Evolutionary conservation across 37 sponge, comb jelly and placozoan genomes (phyloP).

Genomic region (Ianthella basta): DNA sequence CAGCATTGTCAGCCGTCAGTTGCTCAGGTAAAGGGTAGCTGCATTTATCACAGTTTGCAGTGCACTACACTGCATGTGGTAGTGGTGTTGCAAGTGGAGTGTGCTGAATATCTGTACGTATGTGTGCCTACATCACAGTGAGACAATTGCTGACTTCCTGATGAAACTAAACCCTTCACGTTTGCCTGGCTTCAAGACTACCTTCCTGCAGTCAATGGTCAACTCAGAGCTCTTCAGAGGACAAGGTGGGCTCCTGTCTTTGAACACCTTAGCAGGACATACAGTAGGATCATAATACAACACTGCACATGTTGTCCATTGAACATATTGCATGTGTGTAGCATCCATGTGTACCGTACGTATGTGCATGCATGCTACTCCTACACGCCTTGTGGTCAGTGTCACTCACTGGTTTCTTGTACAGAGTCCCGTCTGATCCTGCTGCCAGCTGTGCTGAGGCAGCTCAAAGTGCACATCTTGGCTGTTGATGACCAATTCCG

Average conservation of each 20-base stretch:
- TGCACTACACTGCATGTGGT: no score
- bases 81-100: no score
- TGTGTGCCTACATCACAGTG: slow-evolving; percentile 33
- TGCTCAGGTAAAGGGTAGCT: slow-evolving; percentile 47
- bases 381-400: no score
- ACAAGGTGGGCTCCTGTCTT: slow-evolving; percentile 63
- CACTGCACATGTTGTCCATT: no score
- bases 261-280: no score
- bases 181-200: slow-evolving; percentile 66
- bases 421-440: slow-evolving; percentile 67
- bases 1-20: slow-evolving; percentile 38
- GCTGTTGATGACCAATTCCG: slow-evolving; percentile 56
- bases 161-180: slow-evolving; percentile 47
- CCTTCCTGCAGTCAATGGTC: slow-evolving; percentile 57
- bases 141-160: slow-evolving; percentile 60
- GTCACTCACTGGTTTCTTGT: neutral
- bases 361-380: no score
- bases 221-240: slow-evolving; percentile 68
- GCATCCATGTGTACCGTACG: no score
- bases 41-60: no score
- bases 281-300: neutral
- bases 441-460: slow-evolving; percentile 63
- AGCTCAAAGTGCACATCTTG: slow-evolving; percentile 55
- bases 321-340: no score
- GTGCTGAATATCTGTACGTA: no score